phyloP scores from a whole-genome alignment of 2,888 invertebrate genomes.

The Amiota minor region DNA sequence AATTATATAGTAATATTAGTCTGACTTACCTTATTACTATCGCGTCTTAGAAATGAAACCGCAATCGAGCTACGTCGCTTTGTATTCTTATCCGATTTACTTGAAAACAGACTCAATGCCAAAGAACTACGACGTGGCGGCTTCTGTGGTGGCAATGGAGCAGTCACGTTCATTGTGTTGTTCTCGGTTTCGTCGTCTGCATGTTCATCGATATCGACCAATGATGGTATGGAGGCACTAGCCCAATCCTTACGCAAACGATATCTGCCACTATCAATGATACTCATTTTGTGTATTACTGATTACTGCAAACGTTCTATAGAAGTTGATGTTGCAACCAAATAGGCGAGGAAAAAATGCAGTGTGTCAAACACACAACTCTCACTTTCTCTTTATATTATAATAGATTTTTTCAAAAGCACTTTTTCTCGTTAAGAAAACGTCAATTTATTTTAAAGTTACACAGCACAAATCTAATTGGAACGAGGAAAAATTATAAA shows the following conservation, averaged over 20 bases:
- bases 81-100: constrained; percentile 67
- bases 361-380: constrained; percentile 5
- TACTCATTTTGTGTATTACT: constrained; percentile 63
- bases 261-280: constrained; percentile 72
- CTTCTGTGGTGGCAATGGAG: constrained; percentile 66
- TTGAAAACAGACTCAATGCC: constrained; percentile 69
- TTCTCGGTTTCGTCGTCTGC: constrained; percentile 56
- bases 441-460: not conserved
- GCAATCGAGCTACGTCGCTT: constrained; percentile 74
- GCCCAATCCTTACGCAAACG: constrained; percentile 73
- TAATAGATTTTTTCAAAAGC: not conserved
- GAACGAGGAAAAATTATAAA: constrained; percentile 1
- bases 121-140: constrained; percentile 72
- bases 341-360: too few relatives aligned
- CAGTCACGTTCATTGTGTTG: constrained; percentile 51
- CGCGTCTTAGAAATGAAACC: constrained; percentile 71
- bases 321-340: not conserved
- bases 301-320: not conserved
- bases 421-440: constrained; percentile 4
- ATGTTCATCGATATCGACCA: constrained; percentile 72
- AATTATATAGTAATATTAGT: not conserved
- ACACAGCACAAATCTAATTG: not conserved
- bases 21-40: constrained; percentile 68
- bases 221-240: constrained; percentile 72
- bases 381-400: not conserved